Conservation (phyloP, 1,140 invertebrate genomes). For the Yoshiicerus persimilis region DNA sequence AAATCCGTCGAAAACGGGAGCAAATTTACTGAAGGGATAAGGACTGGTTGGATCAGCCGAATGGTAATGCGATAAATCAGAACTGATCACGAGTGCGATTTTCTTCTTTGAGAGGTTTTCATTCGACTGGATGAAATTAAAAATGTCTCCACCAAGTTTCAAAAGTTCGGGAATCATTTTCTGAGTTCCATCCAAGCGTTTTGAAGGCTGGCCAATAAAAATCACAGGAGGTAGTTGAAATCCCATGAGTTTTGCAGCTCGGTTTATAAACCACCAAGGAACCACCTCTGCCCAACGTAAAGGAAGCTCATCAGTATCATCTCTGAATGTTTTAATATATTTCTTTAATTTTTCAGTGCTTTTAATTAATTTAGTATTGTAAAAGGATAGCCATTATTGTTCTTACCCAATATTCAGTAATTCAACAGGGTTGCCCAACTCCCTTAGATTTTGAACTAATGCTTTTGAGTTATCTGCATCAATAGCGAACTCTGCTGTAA, state of each 20-base stretch:
- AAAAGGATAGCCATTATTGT: background rate
- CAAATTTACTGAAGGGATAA: constrained; percentile 2
- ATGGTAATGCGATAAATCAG: constrained; percentile 39
- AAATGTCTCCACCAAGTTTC: constrained; percentile 30
- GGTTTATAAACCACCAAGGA: constrained; percentile 38
- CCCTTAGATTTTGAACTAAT: background rate
- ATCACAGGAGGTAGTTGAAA: constrained; percentile 18
- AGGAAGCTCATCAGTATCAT: background rate
- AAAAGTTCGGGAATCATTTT: background rate
- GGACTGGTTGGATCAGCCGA: constrained; percentile 34
- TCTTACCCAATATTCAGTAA: constrained; percentile 34
- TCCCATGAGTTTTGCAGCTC: constrained; percentile 4
- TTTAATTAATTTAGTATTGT: background rate
- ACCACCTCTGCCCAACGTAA: constrained; percentile 40
- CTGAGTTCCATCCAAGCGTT: background rate
- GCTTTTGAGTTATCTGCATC: background rate
- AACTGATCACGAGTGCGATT: constrained; percentile 36
- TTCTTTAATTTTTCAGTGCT: too few species aligned
- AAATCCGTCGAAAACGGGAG: constrained; percentile 15
- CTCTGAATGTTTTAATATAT: too few species aligned
- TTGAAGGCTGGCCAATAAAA: constrained; percentile 21
- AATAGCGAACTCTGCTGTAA: constrained; percentile 19
- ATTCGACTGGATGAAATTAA: background rate
- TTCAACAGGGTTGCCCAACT: constrained; percentile 18
- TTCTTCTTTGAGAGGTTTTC: background rate